Evolutionary conservation across 2,797 vertebrate genomes (phyloP).

Genomic region (Thamnophis elegans): DNA sequence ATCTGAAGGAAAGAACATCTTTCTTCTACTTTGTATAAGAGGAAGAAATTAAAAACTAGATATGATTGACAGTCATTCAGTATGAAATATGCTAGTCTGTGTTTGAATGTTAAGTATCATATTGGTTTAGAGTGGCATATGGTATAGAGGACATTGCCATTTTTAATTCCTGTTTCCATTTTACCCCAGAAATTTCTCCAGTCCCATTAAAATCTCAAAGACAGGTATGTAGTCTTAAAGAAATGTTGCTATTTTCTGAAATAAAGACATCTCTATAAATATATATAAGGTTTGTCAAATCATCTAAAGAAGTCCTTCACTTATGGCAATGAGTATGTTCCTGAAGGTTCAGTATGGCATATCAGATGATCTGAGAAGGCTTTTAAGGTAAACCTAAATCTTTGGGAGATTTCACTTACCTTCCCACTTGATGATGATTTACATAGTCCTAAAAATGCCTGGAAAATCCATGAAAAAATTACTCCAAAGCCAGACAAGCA

Average conservation of each 20-base stretch:
- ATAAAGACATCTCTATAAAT: conserved; percentile 12
- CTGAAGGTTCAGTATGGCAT: background rate
- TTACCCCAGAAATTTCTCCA: conserved; percentile 45
- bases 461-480: conserved; percentile 30
- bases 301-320: background rate
- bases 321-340: background rate
- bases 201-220: background rate
- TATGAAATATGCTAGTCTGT: background rate
- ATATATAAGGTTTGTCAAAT: background rate
- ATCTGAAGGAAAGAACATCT: background rate
- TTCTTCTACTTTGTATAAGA: background rate
- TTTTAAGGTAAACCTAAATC: background rate
- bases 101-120: background rate
- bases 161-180: conserved; percentile 11
- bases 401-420: background rate
- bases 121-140: background rate
- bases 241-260: background rate
- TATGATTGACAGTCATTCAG: too few species aligned
- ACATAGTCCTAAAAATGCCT: background rate
- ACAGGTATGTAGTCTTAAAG: background rate
- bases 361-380: background rate
- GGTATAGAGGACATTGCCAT: background rate
- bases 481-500: background rate
- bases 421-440: background rate
- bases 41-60: background rate